Conservation (phyloP, 2,888 invertebrate species). For the Amphiduros pacificus region DNA sequence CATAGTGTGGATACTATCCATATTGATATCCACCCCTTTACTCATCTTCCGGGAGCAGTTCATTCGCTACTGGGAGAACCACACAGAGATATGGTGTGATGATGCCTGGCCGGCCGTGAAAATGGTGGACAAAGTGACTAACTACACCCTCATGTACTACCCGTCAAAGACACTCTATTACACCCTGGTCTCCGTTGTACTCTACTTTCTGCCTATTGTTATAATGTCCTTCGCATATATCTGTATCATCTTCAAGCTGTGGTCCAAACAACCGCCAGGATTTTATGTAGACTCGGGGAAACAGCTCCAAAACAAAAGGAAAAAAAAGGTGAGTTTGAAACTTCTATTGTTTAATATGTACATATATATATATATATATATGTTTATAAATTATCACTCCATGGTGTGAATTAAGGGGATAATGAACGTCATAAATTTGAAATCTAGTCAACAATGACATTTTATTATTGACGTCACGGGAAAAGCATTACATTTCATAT, state of each 20-base stretch:
- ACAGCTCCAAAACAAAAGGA: slow-evolving; percentile 47
- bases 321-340: slow-evolving; percentile 55
- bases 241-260: slow-evolving; percentile 69
- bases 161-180: slow-evolving; percentile 73
- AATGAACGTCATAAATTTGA: no score
- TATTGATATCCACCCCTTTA: slow-evolving; percentile 65
- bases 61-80: slow-evolving; percentile 76
- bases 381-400: no score
- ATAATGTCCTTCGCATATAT: slow-evolving; percentile 73
- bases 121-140: slow-evolving; percentile 19
- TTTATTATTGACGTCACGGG: no score
- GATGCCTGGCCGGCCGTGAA: slow-evolving; percentile 62
- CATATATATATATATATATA: no score
- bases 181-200: slow-evolving; percentile 73
- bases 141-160: slow-evolving; percentile 22
- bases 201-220: slow-evolving; percentile 78
- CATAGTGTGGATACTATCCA: slow-evolving; percentile 71
- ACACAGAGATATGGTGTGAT: slow-evolving; percentile 75
- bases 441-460: no score
- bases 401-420: no score
- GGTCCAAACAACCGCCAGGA: slow-evolving; percentile 57
- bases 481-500: no score
- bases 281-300: slow-evolving; percentile 50
- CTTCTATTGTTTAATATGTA: no score
- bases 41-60: slow-evolving; percentile 58